Percentiles rank a stretch among this genome's conserved stretches.
Conservation (phyloP, 2,113 vertebrate genomes). For the Mus pahari region DNA sequence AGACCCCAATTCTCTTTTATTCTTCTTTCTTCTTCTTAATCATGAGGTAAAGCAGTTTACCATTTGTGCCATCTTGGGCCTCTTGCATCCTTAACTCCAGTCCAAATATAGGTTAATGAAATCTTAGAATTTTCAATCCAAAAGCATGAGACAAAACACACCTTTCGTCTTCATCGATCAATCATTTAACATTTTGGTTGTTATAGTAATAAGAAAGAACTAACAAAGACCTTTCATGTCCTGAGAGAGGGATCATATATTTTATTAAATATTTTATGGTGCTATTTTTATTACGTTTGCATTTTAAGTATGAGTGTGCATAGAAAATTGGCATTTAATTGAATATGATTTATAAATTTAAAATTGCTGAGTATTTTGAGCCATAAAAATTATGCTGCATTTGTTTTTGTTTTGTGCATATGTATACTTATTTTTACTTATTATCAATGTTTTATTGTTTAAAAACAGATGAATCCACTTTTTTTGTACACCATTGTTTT, state of each 20-base stretch:
- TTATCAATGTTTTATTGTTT: slow-evolving; percentile 93
- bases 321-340: slow-evolving; percentile 15
- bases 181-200: not conserved
- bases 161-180: not conserved
- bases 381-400: not conserved
- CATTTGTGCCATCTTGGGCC: rapidly evolving
- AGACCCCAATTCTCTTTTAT: not conserved
- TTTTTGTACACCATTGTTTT: slow-evolving; percentile 95
- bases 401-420: not conserved
- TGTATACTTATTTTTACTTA: not conserved
- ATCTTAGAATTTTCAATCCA: not conserved
- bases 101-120: not conserved
- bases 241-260: not conserved
- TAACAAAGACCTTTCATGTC: not conserved
- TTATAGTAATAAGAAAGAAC: not conserved
- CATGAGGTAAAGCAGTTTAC: not conserved
- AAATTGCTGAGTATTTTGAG: not conserved
- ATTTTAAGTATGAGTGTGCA: not conserved
- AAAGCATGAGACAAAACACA: not conserved
- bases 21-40: not conserved
- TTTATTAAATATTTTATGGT: not conserved
- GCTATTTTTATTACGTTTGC: not conserved
- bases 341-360: slow-evolving; percentile 3
- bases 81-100: too few relatives aligned
- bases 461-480: slow-evolving; percentile 96